Conservation (phyloP, 2,888 invertebrate genomes). For the Cephus spinipes region DNA sequence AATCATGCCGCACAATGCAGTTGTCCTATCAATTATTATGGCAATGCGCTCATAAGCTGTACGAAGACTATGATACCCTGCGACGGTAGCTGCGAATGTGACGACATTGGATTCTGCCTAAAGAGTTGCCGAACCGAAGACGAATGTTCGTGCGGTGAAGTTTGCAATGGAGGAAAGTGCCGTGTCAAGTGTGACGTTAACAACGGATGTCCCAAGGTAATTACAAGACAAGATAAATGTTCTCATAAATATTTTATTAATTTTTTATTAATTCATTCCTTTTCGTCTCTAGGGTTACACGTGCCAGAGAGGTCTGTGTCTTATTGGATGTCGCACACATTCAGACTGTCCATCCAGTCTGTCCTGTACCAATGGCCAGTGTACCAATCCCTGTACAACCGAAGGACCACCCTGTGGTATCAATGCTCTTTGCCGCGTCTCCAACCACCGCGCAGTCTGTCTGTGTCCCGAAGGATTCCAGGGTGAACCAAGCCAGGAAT, state of each 20-base stretch:
- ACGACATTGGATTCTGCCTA: conserved; percentile 84
- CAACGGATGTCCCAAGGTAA: conserved; percentile 74
- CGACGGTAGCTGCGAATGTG: conserved; percentile 83
- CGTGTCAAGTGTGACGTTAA: conserved; percentile 77
- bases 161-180: conserved; percentile 80
- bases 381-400: conserved; percentile 77
- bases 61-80: conserved; percentile 79
- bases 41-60: conserved; percentile 85
- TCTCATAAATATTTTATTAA: background rate
- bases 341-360: conserved; percentile 83
- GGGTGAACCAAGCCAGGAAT: conserved; percentile 82
- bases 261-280: background rate
- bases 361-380: conserved; percentile 78
- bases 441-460: conserved; percentile 86
- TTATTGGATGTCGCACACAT: conserved; percentile 84
- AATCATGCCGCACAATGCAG: conserved; percentile 90
- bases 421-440: conserved; percentile 83
- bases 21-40: conserved; percentile 83
- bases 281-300: conserved; percentile 76
- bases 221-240: background rate
- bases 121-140: conserved; percentile 74
- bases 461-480: conserved; percentile 88
- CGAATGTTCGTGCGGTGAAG: conserved; percentile 86
- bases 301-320: conserved; percentile 78
- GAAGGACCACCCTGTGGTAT: conserved; percentile 79